Evolutionary conservation across 2,113 vertebrate genomes (phyloP).

Genomic region (Clupea harengus): DNA sequence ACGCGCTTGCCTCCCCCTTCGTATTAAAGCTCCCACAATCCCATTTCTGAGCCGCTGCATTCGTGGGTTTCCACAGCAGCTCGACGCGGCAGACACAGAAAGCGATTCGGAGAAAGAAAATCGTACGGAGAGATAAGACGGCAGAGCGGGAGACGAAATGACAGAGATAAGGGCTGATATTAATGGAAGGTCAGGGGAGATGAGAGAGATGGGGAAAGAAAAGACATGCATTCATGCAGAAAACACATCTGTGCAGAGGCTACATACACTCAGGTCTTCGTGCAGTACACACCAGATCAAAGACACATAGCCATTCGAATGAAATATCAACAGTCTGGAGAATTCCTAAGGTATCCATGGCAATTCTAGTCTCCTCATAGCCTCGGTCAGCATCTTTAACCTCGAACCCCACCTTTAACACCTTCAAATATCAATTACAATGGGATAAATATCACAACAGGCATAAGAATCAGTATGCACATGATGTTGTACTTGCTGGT

Average conservation of each 20-base stretch:
- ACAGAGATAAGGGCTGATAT: slow-evolving; percentile 31
- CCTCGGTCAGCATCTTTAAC: background rate
- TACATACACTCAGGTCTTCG: background rate
- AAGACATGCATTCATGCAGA: background rate
- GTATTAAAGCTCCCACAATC: slow-evolving; percentile 30
- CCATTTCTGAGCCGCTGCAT: slow-evolving; percentile 41
- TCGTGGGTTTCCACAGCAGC: slow-evolving; percentile 16
- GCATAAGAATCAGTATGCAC: background rate
- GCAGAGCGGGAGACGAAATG: slow-evolving; percentile 20
- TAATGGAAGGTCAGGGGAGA: slow-evolving; percentile 28
- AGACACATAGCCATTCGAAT: background rate
- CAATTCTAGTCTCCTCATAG: background rate
- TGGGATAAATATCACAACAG: background rate
- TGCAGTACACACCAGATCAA: background rate
- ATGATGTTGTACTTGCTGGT: background rate
- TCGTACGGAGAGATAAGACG: slow-evolving; percentile 14
- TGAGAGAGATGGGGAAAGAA: slow-evolving; percentile 16
- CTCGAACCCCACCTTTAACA: background rate
- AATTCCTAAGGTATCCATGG: background rate
- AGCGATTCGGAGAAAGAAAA: background rate
- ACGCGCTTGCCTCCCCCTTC: slow-evolving; percentile 22
- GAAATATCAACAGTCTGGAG: background rate
- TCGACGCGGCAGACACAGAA: background rate
- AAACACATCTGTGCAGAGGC: background rate
- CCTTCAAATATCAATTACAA: background rate